Base-by-base conservation (phyloP, 2,888 invertebrate species). In the Amaurobius ferox region DNA sequence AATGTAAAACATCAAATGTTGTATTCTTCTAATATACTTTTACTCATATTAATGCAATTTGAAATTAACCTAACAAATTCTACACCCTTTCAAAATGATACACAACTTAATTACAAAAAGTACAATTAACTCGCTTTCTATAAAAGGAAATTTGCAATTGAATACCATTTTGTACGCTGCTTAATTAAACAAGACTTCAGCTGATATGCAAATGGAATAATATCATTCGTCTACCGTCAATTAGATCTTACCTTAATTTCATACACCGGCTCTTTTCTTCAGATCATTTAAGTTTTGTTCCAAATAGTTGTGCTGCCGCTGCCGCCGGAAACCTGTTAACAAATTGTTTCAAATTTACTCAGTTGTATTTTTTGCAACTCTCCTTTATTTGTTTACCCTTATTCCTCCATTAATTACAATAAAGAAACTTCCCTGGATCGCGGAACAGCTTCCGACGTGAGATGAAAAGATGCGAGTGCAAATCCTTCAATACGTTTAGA, bases 301-400 rank as follows among this genome's bases (percentile, higher is more conserved):
- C 29, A 64, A 71, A 66, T 77, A 83, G 77, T 77, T 77, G 83
- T 66, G 35, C 35, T n/a, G n/a, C n/a, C n/a, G 35, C 35, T 55
- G 61, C 35, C 44, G 13, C 29, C 48, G 81, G 73, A 81, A 81
- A 61, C 74, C 81, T 81, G 76, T 81, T 81, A 81, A 71, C 83
- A 77, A 83, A 83, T 83, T 77, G 77, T 83, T 77, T 66, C 70
- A 70, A 76, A 76, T 76, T 77, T 72, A 28, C 55, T 71, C n/a
- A n/a, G n/a, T n/a, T n/a, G n/a, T 19, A 44, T 70, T 76, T 83
- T 76, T 73, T 39, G 16, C 40, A 9, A 9, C 48, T 73, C 68
- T 62, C 73, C 30, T 77, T 83, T 83, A 77, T 83, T 83, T 83
- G 83, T 83, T 83, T 83, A 83, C 77, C 66, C 83, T 83, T 72